These are phyloP conservation scores for Cichlasoma orientale DNA, from an alignment of 2,797 vertebrate genomes.

Conservation along the genomic window DNA sequence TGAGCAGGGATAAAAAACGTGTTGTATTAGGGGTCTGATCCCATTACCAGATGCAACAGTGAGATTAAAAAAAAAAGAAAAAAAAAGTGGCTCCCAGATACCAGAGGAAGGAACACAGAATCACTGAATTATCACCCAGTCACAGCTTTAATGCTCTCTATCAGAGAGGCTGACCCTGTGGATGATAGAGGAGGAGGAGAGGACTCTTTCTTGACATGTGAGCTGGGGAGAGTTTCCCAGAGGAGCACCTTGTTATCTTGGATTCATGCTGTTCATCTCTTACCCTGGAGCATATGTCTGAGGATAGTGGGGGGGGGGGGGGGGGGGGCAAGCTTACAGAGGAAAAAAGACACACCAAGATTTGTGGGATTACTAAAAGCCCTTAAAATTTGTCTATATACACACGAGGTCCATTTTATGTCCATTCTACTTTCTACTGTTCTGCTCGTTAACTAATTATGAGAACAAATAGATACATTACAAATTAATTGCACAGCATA, in stretches of 20 bases:
- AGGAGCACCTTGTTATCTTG: constrained; percentile 49
- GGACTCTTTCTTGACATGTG: background rate
- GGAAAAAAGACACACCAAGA: background rate
- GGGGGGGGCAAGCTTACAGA: background rate
- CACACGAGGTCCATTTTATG: background rate
- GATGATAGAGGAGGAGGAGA: background rate
- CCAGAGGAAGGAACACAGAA: background rate
- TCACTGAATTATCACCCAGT: constrained; percentile 20
- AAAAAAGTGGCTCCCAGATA: constrained; percentile 9
- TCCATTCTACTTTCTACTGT: background rate
- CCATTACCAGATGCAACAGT: constrained; percentile 29
- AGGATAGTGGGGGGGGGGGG: background rate
- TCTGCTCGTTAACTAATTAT: background rate
- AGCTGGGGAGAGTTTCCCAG: constrained; percentile 14
- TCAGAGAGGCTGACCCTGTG: constrained; percentile 15
- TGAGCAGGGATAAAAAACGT: constrained; percentile 32
- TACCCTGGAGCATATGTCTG: constrained; percentile 19
- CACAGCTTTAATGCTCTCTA: constrained; percentile 23
- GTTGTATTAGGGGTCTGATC: constrained; percentile 12
- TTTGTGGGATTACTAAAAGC: background rate
- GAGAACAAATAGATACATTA: background rate
- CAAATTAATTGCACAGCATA: background rate
- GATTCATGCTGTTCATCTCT: constrained; percentile 44
- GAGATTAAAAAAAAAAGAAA: background rate
- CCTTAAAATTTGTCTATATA: background rate